phyloP scores from a whole-genome alignment of 2,113 vertebrate genomes.

The Brachypteracias leptosomus region DNA sequence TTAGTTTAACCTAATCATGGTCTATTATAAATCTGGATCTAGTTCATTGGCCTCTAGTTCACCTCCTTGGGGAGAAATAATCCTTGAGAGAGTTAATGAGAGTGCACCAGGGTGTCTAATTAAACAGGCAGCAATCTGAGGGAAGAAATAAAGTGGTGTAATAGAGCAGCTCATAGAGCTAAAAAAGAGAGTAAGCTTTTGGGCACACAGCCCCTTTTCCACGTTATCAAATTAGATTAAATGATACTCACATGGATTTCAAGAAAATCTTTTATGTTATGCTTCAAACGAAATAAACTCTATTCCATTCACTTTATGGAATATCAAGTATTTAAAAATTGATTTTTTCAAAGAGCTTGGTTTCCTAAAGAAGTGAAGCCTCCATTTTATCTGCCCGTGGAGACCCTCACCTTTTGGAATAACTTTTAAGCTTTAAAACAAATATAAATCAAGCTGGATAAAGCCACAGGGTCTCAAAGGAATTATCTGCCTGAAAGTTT shows the following conservation, averaged over 20 bases:
- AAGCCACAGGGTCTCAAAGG: not conserved
- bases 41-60: not conserved
- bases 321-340: not conserved
- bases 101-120: conserved; percentile 3
- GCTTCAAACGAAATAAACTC: conserved; percentile 13
- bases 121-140: not conserved
- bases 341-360: not conserved
- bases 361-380: not conserved
- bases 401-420: not conserved
- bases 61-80: conserved; percentile 1
- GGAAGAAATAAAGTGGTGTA: not conserved
- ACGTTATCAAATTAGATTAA: conserved; percentile 20
- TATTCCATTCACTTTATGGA: not conserved
- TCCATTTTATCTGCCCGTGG: not conserved
- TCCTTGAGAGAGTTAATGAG: not conserved
- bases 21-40: not conserved
- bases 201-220: not conserved
- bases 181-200: not conserved
- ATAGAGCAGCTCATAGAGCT: not conserved
- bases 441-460: not conserved
- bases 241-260: not conserved
- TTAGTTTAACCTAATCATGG: not conserved
- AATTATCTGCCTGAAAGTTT: not conserved
- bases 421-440: not conserved
- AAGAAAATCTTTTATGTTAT: not conserved